Percentiles rank a stretch among this genome's conserved stretches.
Evolutionary conservation across 2,113 vertebrate species (phyloP).

Genomic region (Nerophis lumbriciformis): DNA sequence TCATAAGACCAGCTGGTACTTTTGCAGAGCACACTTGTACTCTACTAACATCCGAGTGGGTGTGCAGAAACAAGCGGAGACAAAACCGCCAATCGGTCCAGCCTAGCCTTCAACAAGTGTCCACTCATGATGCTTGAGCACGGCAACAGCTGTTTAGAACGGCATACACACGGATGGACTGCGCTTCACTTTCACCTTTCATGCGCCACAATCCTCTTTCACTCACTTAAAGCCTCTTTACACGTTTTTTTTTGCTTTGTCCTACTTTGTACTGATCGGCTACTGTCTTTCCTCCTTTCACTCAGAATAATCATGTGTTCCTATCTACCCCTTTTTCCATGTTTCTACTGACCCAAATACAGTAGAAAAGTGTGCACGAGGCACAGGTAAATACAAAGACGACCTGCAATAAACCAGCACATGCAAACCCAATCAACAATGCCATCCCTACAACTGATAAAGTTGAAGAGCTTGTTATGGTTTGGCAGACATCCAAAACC

Average conservation of each 20-base stretch:
- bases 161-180: background rate
- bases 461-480: conserved; percentile 24
- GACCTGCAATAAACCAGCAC: conserved; percentile 23
- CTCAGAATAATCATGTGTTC: conserved; percentile 10
- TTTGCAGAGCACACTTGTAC: background rate
- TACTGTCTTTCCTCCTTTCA: background rate
- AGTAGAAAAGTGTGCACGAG: conserved; percentile 6
- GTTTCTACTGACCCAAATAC: conserved; percentile 44
- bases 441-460: conserved; percentile 19
- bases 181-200: background rate
- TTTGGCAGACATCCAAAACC: background rate
- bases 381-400: conserved; percentile 18
- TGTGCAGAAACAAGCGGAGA: background rate
- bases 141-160: conserved; percentile 1
- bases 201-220: background rate
- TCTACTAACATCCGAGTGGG: background rate
- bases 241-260: background rate
- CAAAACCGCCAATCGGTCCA: background rate
- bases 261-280: background rate
- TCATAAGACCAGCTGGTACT: background rate
- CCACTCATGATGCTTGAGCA: background rate
- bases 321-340: background rate
- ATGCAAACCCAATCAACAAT: conserved; percentile 19
- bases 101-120: conserved; percentile 37
- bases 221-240: background rate